Evolutionary conservation across 2,888 invertebrate genomes (phyloP).

Genomic region (Drosophila picticornis): DNA sequence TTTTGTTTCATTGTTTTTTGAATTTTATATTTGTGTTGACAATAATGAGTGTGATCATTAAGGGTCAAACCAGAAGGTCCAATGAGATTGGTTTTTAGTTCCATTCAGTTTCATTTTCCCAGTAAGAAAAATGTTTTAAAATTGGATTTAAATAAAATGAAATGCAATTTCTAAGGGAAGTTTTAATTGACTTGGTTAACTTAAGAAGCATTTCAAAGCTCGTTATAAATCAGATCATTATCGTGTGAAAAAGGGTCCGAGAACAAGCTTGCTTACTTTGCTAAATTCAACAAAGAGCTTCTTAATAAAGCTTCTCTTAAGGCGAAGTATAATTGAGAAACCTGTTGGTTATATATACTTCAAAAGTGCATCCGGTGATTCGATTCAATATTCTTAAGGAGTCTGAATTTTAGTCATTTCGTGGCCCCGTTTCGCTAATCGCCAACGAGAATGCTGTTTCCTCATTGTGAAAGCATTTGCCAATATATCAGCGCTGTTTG

Average conservation of each 20-base stretch:
- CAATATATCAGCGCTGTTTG: constrained; percentile 47
- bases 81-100: not conserved
- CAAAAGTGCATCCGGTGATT: constrained; percentile 7
- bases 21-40: not conserved
- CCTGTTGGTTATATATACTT: not conserved
- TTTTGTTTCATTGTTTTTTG: not conserved
- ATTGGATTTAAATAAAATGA: not conserved
- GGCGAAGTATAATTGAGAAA: constrained; percentile 2
- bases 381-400: constrained; percentile 30
- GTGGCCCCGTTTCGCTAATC: constrained; percentile 53
- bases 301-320: not conserved
- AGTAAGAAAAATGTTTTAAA: not conserved
- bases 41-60: not conserved
- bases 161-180: not conserved
- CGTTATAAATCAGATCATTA: constrained; percentile 1
- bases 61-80: not conserved
- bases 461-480: constrained; percentile 48
- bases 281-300: not conserved
- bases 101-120: not conserved
- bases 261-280: not conserved
- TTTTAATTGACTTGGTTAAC: not conserved
- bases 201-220: not conserved
- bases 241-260: not conserved
- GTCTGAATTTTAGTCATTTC: constrained; percentile 43
- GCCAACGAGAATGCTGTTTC: constrained; percentile 28